Evolutionary conservation across 1,140 invertebrate species (phyloP), one percentile per base, ranked within the genome.

Genomic region (Megathymus violae): DNA sequence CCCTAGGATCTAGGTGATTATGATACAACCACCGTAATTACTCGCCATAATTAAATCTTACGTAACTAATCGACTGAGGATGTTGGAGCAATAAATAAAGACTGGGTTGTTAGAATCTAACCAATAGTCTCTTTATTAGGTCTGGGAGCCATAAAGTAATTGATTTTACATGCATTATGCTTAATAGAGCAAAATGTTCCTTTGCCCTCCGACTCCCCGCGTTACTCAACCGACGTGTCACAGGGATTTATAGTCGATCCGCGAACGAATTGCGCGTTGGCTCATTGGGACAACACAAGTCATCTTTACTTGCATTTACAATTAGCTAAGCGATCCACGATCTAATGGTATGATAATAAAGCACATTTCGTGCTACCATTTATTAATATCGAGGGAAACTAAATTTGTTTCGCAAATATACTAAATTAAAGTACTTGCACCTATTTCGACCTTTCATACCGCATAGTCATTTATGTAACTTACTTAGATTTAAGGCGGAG

Each of bases 141-240:
- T 27, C 51, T 56, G 22, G 51, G 19, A 56, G 59, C 58, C 59
- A 67, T 40, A 44, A 51, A 51, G 27, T 48, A 43, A 67, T 58
- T 56, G 58, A 54, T 56, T 48, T 22, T 40, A 54, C 44, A 40
- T 58, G 34, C 64, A 64, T 46, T 54, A 47, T 68, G 64, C 52
- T 63, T 75, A 74, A 70, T 74, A 51, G 64, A 48, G 36, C 54
- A 67, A 62, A 67, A 68, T 62, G 58, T 56, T 19, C 27, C 56
- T 41, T 40, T 59, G 69, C 69, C 69, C 67, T 50, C 38, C 31
- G 63, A 61, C 70, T 51, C 15, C 16, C 15, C 15, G 9, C 16
- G 16, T 52, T 52, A 4, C 36, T 52, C 40, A 56, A 56, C 52
- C 50, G 50, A 52, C 25, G 50, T 52, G 7, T 31, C 6, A 22